These are phyloP conservation scores for Troides aeacus DNA, from an alignment of 2,888 invertebrate genomes.

Conservation along the genomic window DNA sequence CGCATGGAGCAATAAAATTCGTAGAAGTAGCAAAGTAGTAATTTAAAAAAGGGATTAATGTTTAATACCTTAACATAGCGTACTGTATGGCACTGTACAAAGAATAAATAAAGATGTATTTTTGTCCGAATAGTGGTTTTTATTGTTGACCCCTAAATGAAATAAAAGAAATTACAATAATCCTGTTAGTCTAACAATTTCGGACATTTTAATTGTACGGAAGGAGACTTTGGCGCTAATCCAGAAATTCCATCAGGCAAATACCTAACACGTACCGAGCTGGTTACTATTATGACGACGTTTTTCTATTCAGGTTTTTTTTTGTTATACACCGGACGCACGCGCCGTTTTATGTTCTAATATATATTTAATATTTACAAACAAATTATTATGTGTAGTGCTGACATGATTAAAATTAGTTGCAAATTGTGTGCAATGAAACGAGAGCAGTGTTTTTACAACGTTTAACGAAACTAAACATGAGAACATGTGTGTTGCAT, in stretches of 20 bases:
- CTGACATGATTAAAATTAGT: too few relatives aligned
- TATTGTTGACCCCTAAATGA: not conserved
- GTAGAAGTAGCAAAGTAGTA: not conserved
- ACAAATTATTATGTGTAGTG: too few relatives aligned
- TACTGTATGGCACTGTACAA: not conserved
- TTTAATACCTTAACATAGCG: conserved; percentile 2
- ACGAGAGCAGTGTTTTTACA: conserved; percentile 8
- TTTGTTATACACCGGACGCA: not conserved
- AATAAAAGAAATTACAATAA: conserved; percentile 16
- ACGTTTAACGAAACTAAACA: not conserved
- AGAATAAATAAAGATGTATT: conserved; percentile 11
- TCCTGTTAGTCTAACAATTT: conserved; percentile 29
- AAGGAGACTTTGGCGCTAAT: conserved; percentile 34
- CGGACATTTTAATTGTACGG: conserved; percentile 40
- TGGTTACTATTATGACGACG: conserved; percentile 2
- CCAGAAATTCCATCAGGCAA: conserved; percentile 38
- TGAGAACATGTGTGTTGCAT: conserved; percentile 16
- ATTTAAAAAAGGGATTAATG: not conserved
- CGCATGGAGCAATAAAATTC: not conserved
- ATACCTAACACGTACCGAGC: conserved; percentile 27
- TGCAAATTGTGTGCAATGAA: not conserved
- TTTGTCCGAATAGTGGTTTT: conserved; percentile 10
- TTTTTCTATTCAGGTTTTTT: conserved; percentile 10
- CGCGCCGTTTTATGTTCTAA: not conserved
- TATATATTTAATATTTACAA: too few relatives aligned